Evolutionary conservation across 2,888 invertebrate species (phyloP).

Genomic region (Maniola hyperantus): DNA sequence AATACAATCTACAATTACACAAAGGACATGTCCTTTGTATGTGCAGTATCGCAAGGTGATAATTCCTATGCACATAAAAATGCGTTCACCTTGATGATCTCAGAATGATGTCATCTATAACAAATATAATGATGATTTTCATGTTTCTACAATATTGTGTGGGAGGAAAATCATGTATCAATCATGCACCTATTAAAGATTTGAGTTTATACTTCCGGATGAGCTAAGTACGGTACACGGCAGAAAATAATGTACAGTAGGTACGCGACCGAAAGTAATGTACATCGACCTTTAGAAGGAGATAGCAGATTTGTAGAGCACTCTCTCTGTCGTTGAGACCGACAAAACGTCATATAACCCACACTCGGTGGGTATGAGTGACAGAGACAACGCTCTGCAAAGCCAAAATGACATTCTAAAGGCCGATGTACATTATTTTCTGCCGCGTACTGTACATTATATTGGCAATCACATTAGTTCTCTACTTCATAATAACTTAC

Average conservation of each 20-base stretch:
- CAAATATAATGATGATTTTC: slow-evolving; percentile 19
- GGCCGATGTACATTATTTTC: too few species aligned
- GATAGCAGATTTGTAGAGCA: too few species aligned
- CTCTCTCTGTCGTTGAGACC: too few species aligned
- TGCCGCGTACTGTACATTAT: too few species aligned
- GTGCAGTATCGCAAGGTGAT: slow-evolving; percentile 22
- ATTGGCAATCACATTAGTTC: too few species aligned
- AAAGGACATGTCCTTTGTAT: slow-evolving; percentile 24
- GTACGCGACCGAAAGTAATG: too few species aligned
- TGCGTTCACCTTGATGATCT: slow-evolving; percentile 36
- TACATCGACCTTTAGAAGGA: too few species aligned
- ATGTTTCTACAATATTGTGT: slow-evolving; percentile 20
- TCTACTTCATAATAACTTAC: slow-evolving; percentile 51
- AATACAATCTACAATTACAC: slow-evolving; percentile 14
- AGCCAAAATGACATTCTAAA: too few species aligned
- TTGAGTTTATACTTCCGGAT: background rate
- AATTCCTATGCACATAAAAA: slow-evolving; percentile 29
- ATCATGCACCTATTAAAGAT: background rate
- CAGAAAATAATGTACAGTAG: too few species aligned
- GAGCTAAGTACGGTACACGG: background rate
- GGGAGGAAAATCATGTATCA: slow-evolving; percentile 28
- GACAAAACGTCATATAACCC: too few species aligned
- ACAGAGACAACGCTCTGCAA: too few species aligned
- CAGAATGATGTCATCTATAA: slow-evolving; percentile 36
- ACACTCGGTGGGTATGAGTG: too few species aligned